Conservation (phyloP, 2,113 vertebrate species). For the Equus przewalskii region DNA sequence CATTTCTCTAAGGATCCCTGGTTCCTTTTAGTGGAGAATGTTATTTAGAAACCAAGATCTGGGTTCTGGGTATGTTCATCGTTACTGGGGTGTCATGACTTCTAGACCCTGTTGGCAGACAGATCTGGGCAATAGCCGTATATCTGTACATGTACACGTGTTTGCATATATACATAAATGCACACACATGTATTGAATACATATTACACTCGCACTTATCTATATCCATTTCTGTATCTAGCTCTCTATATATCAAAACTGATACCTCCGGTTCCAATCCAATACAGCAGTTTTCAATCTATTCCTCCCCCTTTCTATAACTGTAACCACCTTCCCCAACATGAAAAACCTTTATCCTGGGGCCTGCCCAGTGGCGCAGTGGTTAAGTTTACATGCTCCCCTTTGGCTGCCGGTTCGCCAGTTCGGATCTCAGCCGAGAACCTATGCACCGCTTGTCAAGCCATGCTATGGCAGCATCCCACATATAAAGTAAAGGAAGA, state of each 20-base stretch:
- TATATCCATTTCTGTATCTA: neutral
- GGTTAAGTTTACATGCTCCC: too few relatives aligned
- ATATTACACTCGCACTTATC: neutral
- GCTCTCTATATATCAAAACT: neutral
- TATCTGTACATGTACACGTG: neutral
- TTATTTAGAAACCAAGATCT: constrained; percentile 2
- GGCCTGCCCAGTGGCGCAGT: too few relatives aligned
- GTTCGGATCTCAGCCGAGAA: too few relatives aligned
- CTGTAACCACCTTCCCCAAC: neutral
- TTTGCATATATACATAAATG: too few relatives aligned
- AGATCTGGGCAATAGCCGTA: neutral
- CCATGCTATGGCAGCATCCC: too few relatives aligned
- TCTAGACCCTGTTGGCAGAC: neutral
- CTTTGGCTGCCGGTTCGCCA: too few relatives aligned
- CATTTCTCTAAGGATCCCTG: neutral
- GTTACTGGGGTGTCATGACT: neutral
- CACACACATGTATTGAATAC: neutral
- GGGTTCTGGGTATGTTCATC: neutral
- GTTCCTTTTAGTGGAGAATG: neutral
- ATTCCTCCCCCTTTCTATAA: neutral
- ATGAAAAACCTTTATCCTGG: neutral
- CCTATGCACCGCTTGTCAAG: too few relatives aligned
- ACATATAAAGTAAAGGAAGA: too few relatives aligned
- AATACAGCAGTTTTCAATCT: neutral
- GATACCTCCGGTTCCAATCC: neutral